Conservation (phyloP, 2,888 invertebrate species). For the Galeruca laticollis region DNA sequence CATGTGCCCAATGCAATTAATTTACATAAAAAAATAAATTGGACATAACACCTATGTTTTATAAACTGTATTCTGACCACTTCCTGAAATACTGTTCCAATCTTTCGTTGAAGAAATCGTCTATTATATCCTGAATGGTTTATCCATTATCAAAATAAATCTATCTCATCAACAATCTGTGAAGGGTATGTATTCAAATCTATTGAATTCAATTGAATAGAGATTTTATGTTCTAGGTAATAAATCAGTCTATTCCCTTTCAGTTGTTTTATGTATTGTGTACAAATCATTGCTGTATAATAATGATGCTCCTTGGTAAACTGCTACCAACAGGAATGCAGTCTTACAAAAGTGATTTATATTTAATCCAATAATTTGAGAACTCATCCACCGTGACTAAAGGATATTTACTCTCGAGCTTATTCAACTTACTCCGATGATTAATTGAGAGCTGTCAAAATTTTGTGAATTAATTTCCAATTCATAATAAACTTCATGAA, state of each 20-base stretch:
- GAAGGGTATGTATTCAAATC: background rate
- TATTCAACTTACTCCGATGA: conserved; percentile 4
- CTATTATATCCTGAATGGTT: too few species aligned
- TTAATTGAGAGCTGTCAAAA: conserved; percentile 13
- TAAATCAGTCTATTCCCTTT: conserved; percentile 29
- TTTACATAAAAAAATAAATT: too few species aligned
- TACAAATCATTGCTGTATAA: conserved; percentile 2
- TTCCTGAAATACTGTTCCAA: too few species aligned
- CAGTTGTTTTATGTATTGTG: conserved; percentile 34
- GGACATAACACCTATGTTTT: too few species aligned
- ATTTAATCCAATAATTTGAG: conserved; percentile 17
- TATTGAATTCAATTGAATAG: conserved; percentile 10
- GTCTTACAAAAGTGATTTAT: conserved; percentile 16
- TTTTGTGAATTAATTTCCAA: conserved; percentile 3
- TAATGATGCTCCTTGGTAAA: conserved; percentile 3
- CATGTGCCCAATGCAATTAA: too few species aligned
- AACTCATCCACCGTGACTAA: conserved; percentile 16
- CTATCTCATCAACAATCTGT: background rate
- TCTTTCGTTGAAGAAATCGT: too few species aligned
- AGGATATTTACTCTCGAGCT: conserved; percentile 8
- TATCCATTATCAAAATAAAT: background rate
- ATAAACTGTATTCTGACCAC: too few species aligned
- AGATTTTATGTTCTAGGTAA: conserved; percentile 22
- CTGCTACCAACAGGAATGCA: conserved; percentile 12
- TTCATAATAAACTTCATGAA: background rate